Base-by-base conservation (phyloP, 1,140 invertebrate genomes). In the Micrasema longulum region DNA sequence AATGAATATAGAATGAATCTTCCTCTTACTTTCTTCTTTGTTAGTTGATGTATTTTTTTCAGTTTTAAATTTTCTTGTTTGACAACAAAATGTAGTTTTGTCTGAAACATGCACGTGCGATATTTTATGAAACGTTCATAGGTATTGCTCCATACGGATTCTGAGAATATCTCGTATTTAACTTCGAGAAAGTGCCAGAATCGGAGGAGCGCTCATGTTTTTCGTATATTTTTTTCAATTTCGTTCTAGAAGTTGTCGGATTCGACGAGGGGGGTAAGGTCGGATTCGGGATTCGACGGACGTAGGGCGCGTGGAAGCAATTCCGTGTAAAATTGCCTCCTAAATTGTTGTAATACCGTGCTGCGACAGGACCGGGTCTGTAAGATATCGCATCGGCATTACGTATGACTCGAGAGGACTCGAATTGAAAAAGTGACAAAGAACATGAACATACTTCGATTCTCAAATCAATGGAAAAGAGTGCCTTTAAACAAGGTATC, bases 321-420 rank as follows among this genome's bases (percentile, higher is more conserved):
- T 68, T 43, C 35, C 10, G 14, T 52, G 52, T 36, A 53, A 68
- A 68, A 68, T 68, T 68, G 50, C 65, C 36, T 53, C 36, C 12
- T 45, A 68, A 53, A 68, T 68, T 68, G 65, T 16, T 45, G 36
- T 68, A 55, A 57, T 68, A 43, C 36, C 11, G 22, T 60, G 35
- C 55, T 18, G n/a, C 14, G 12, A 20, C 35, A 53, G 50, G 12
- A 3, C 50, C 50, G 23, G 50, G 18, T 2, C 26, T 31, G 26
- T 31, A 7, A 31, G 26, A 31, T 31, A 31, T 31, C 26, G 26
- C 7, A 31, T 31, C 26, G 26, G 26, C 7, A 31, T 31, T 31
- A 31, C n/a, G n/a, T n/a, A n/a, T 2, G 7, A 31, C 26, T 31
- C 26, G 26, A 31, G 26, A 31, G n/a, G n/a, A 31, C 26, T 43